Percentiles rank a stretch among this genome's conserved stretches.
These are phyloP conservation scores for Dilophus febrilis DNA, from an alignment of 2,888 invertebrate species.

Conservation along the genomic window DNA sequence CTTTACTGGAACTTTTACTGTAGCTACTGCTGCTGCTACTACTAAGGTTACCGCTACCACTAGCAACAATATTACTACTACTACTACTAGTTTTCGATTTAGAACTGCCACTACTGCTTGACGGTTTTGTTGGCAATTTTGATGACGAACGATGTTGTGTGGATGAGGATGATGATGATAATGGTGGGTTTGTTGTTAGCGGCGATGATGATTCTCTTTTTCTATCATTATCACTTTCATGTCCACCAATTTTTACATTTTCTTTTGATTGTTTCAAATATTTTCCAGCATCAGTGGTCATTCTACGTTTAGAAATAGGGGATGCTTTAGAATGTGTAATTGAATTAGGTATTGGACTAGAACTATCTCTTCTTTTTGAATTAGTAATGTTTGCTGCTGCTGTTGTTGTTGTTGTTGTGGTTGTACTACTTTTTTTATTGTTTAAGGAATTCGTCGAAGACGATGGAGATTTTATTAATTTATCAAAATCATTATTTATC, in stretches of 20 bases:
- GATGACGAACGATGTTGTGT: background rate
- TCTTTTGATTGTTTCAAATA: conserved; percentile 11
- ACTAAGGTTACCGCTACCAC: conserved; percentile 20
- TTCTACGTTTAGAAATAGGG: no score
- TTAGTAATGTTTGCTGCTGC: conserved; percentile 1
- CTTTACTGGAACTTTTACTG: conserved; percentile 27
- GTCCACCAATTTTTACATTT: no score
- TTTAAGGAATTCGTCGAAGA: no score
- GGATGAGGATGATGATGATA: conserved; percentile 8
- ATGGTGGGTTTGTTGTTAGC: conserved; percentile 23
- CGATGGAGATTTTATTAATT: no score
- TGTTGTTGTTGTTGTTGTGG: no score
- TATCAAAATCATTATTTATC: no score
- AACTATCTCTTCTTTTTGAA: background rate
- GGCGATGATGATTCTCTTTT: conserved; percentile 21
- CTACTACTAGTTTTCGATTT: conserved; percentile 24
- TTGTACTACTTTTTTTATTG: no score
- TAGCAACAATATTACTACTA: conserved; percentile 25
- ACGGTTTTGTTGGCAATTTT: background rate
- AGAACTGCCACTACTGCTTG: conserved; percentile 6
- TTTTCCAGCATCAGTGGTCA: background rate
- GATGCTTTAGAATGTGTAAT: no score
- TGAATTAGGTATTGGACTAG: no score
- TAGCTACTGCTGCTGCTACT: conserved; percentile 22
- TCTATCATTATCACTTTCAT: conserved; percentile 15